These are phyloP conservation scores for Drosophila austrosaltans DNA, from an alignment of 2,888 invertebrate genomes.

Conservation along the genomic window DNA sequence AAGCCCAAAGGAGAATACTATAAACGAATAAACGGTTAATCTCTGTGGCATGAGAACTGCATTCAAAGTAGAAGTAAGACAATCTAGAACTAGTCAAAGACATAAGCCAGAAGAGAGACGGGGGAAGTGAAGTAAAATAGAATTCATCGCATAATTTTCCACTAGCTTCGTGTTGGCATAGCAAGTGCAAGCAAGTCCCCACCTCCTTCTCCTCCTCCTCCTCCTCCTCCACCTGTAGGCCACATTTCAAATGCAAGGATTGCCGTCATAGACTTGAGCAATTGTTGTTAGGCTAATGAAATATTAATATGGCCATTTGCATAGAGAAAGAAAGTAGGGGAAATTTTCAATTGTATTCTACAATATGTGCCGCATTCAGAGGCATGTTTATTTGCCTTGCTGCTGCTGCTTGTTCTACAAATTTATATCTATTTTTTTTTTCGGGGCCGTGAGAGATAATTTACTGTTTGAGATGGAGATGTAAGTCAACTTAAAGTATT, in stretches of 20 bases:
- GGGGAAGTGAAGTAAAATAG: background rate
- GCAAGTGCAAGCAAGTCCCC: slow-evolving; percentile 5
- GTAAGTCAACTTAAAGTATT: background rate
- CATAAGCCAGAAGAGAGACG: background rate
- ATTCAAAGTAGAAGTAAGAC: slow-evolving; percentile 16
- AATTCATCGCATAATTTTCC: slow-evolving; percentile 13
- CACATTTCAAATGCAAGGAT: slow-evolving; percentile 23
- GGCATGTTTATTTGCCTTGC: background rate
- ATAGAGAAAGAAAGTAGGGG: slow-evolving; percentile 17
- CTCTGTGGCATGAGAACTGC: slow-evolving; percentile 23
- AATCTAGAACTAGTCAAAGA: slow-evolving; percentile 8
- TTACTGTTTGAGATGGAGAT: background rate
- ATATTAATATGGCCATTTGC: slow-evolving; percentile 20
- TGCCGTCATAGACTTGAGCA: slow-evolving; percentile 13
- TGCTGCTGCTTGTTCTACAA: slow-evolving; percentile 13
- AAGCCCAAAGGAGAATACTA: slow-evolving; percentile 49
- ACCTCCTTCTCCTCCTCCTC: background rate
- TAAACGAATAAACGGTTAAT: slow-evolving; percentile 51
- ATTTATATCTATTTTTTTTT: background rate
- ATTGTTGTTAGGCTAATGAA: slow-evolving; percentile 19
- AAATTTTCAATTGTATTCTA: slow-evolving; percentile 6
- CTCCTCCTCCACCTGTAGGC: background rate
- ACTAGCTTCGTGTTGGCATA: slow-evolving; percentile 22
- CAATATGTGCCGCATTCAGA: slow-evolving; percentile 3
- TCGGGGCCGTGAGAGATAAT: slow-evolving; percentile 14